These are phyloP conservation scores for Phaenicophaeus curvirostris DNA, from an alignment of 2,797 vertebrate genomes.

Conservation along the genomic window DNA sequence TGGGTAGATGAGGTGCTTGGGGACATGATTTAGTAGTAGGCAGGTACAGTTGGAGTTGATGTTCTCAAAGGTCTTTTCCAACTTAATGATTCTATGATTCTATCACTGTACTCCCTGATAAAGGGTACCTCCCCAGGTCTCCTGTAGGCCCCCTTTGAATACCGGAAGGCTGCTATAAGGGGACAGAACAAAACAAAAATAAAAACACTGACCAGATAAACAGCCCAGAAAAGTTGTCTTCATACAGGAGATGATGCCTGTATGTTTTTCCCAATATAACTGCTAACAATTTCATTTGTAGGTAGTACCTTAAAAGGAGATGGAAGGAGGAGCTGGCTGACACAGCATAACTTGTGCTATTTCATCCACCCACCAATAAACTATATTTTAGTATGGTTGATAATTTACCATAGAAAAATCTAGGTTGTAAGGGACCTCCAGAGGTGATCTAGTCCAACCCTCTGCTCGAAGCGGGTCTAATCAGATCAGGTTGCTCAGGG, in stretches of 20 bases:
- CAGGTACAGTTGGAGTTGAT: too few species aligned
- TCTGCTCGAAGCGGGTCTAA: neutral
- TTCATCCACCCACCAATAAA: neutral
- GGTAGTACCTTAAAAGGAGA: neutral
- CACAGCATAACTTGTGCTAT: neutral
- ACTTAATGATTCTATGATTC: too few species aligned
- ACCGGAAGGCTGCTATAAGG: too few species aligned
- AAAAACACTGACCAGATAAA: neutral
- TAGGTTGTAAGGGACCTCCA: neutral
- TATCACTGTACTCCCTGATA: too few species aligned
- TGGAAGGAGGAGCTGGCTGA: neutral
- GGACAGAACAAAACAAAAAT: neutral
- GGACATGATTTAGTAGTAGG: too few species aligned
- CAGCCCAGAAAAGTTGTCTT: neutral
- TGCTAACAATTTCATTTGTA: neutral
- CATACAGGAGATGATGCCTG: neutral
- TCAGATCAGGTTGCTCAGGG: neutral
- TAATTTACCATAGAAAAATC: neutral
- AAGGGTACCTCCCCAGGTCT: too few species aligned
- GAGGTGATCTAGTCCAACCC: neutral
- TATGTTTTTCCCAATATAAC: neutral
- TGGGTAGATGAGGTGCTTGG: too few species aligned
- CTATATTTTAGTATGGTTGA: neutral
- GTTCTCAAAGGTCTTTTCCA: too few species aligned
- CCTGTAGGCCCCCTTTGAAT: too few species aligned